These are phyloP conservation scores for Cochlearius cochlearius DNA, from an alignment of 2,113 vertebrate genomes.

Conservation along the genomic window DNA sequence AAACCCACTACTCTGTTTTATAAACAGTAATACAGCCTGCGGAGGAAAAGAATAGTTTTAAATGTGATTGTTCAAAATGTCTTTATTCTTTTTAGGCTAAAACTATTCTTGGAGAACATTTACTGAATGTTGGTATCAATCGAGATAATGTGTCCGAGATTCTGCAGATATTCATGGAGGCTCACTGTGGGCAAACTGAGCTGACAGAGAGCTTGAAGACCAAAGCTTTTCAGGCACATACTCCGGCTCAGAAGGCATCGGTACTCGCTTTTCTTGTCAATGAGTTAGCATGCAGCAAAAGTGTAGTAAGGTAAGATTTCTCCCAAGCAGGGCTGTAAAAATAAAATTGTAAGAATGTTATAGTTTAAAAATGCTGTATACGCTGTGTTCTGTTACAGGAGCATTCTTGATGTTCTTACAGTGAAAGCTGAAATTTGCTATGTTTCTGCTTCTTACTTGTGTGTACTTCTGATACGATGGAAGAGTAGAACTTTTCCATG, in stretches of 20 bases:
- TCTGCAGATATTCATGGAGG: constrained; percentile 93
- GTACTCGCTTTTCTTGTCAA: constrained; percentile 90
- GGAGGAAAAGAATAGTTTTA: neutral
- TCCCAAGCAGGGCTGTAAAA: neutral
- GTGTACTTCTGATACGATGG: neutral
- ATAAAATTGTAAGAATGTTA: neutral
- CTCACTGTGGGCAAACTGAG: constrained; percentile 85
- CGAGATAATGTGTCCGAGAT: constrained; percentile 93
- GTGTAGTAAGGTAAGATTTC: constrained; percentile 85
- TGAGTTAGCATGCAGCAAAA: constrained; percentile 92
- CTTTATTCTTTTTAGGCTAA: constrained; percentile 76
- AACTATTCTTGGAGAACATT: constrained; percentile 89
- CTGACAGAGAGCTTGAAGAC: constrained; percentile 89
- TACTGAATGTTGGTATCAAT: constrained; percentile 89
- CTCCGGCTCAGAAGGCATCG: constrained; percentile 88
- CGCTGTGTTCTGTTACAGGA: neutral
- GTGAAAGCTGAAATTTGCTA: neutral
- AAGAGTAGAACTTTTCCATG: neutral
- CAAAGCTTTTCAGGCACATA: constrained; percentile 92
- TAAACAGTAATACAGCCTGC: neutral
- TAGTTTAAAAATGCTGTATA: neutral
- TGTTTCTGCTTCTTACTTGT: neutral
- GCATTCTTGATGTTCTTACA: neutral
- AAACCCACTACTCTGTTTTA: neutral
- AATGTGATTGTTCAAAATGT: neutral